Conservation (phyloP, 2,113 vertebrate species). For the Scartelaos histophorus region DNA sequence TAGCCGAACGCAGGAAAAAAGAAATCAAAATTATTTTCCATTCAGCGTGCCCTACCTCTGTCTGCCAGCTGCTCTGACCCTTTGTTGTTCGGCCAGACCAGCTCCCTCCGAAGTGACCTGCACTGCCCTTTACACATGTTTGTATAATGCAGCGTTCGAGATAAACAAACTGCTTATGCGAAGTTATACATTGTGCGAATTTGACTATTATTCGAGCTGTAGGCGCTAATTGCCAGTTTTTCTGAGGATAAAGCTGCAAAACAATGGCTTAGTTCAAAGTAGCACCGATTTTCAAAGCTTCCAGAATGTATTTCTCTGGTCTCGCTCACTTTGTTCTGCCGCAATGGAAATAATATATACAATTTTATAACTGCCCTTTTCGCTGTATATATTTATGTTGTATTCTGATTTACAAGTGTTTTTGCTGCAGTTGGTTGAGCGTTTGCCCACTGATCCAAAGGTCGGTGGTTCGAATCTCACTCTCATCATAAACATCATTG, state of each 20-base stretch:
- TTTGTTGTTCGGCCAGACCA: neutral
- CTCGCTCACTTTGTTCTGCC: slow-evolving; percentile 6
- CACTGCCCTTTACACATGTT: slow-evolving; percentile 12
- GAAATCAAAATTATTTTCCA: neutral
- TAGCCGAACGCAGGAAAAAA: neutral
- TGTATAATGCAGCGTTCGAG: slow-evolving; percentile 21
- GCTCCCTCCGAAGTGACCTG: slow-evolving; percentile 12
- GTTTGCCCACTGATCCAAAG: too few relatives aligned
- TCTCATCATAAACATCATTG: too few relatives aligned
- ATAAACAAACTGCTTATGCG: slow-evolving; percentile 27
- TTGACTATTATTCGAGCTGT: neutral
- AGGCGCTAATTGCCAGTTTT: slow-evolving; percentile 26
- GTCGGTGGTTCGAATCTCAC: too few relatives aligned
- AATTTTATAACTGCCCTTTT: slow-evolving; percentile 5
- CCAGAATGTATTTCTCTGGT: neutral
- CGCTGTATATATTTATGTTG: slow-evolving; percentile 2
- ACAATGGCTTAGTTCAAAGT: slow-evolving; percentile 24
- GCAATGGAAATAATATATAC: neutral
- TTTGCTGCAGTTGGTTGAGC: neutral
- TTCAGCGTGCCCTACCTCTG: neutral
- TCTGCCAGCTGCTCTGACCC: slow-evolving; percentile 3
- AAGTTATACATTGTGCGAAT: neutral
- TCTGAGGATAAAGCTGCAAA: slow-evolving; percentile 11
- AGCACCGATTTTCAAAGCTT: neutral
- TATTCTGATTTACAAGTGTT: neutral